phyloP scores from a whole-genome alignment of 2,888 invertebrate genomes.

The Nomada ferruginata region DNA sequence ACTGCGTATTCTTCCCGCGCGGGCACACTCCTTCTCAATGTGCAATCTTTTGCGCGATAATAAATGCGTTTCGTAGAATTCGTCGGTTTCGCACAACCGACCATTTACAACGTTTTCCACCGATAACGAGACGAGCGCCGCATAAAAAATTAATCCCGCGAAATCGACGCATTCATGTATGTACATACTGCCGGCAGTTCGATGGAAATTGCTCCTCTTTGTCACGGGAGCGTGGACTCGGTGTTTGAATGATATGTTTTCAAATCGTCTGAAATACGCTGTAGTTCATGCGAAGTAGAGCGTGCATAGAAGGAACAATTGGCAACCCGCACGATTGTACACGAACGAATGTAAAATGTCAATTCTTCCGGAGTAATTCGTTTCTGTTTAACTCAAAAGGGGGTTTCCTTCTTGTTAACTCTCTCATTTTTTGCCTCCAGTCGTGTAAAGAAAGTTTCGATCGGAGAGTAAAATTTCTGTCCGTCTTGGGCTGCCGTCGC shows the following conservation, averaged over 20 bases:
- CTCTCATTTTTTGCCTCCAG: too few relatives aligned
- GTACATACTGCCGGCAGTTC: constrained; percentile 26
- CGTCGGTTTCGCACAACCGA: constrained; percentile 30
- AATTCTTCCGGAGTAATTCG: not conserved
- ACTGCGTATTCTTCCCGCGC: constrained; percentile 15
- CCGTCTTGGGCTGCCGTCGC: not conserved
- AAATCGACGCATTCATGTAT: constrained; percentile 61
- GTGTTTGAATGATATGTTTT: constrained; percentile 38
- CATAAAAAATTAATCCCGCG: constrained; percentile 65
- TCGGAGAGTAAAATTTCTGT: constrained; percentile 13
- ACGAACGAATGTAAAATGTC: not conserved
- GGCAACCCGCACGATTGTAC: not conserved
- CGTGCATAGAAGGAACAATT: not conserved
- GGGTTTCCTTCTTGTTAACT: not conserved
- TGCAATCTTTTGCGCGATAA: constrained; percentile 42
- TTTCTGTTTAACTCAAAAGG: not conserved
- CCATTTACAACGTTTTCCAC: constrained; percentile 39
- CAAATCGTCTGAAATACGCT: constrained; percentile 34
- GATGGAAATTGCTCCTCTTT: constrained; percentile 62
- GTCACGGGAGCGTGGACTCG: constrained; percentile 54
- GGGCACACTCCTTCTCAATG: constrained; percentile 14
- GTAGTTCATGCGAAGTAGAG: constrained; percentile 17
- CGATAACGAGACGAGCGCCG: constrained; percentile 43
- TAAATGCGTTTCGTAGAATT: constrained; percentile 38
- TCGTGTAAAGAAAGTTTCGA: not conserved